Evolutionary conservation across 1,140 invertebrate species (phyloP).

Genomic region (Rhagoletis zephyria): DNA sequence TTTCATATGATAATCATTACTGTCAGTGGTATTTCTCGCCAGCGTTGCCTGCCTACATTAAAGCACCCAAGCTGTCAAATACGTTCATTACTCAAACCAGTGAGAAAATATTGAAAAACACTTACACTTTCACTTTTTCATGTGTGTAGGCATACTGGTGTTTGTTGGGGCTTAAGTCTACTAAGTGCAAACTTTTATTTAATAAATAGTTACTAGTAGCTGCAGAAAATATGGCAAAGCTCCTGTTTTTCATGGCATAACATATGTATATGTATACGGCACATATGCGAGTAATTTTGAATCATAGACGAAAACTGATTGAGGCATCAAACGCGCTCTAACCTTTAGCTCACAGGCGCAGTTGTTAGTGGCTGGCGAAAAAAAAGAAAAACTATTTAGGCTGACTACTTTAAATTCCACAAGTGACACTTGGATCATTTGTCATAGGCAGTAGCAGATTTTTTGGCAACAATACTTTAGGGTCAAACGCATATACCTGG

Average conservation of each 20-base stretch:
- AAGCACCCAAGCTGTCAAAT: not conserved
- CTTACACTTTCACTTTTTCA: not conserved
- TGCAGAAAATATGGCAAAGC: not conserved
- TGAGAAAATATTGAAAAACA: conserved; percentile 36
- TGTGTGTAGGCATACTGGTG: no score
- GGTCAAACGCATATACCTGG: not conserved
- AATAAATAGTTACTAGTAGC: conserved; percentile 17
- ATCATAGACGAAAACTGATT: not conserved
- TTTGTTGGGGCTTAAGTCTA: no score
- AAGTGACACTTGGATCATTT: conserved; percentile 39
- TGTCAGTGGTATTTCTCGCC: not conserved
- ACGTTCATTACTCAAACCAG: conserved; percentile 19
- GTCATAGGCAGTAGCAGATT: not conserved
- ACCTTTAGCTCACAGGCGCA: not conserved
- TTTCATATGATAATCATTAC: conserved; percentile 17
- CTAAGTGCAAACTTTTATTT: not conserved
- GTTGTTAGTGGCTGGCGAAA: not conserved
- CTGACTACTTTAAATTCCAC: conserved; percentile 35
- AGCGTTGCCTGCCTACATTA: not conserved
- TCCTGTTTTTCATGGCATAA: not conserved
- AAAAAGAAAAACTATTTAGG: not conserved
- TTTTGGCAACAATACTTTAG: conserved; percentile 21
- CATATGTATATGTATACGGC: not conserved
- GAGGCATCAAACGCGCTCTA: conserved; percentile 34
- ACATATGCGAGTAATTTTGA: not conserved